Percentiles rank a stretch among this genome's conserved stretches.
phyloP scores from a whole-genome alignment of 2,888 invertebrate species.

The Scaptomyza reducta region DNA sequence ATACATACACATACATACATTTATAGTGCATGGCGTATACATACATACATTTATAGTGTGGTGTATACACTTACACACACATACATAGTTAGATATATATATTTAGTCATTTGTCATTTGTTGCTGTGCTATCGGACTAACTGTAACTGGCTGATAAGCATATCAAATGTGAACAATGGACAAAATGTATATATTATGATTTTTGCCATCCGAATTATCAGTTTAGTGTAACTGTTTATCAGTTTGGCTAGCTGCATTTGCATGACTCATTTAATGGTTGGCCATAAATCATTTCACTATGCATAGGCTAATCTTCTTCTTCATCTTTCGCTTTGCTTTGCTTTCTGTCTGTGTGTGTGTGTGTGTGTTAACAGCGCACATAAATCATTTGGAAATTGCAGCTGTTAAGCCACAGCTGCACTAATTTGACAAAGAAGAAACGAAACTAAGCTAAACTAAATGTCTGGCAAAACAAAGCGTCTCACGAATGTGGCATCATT shows the following conservation, averaged over 20 bases:
- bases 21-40: too few relatives aligned
- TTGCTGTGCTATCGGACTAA: slow-evolving; percentile 16
- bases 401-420: slow-evolving; percentile 41
- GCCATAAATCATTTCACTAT: slow-evolving; percentile 43
- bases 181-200: not conserved
- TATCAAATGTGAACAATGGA: slow-evolving; percentile 15
- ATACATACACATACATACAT: not conserved
- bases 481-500: slow-evolving; percentile 77
- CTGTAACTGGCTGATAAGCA: slow-evolving; percentile 48
- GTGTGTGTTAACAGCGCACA: slow-evolving; percentile 29
- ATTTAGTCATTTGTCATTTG: too few relatives aligned
- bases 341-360: too few relatives aligned
- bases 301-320: slow-evolving; percentile 2
- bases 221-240: not conserved
- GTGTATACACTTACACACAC: not conserved
- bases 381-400: slow-evolving; percentile 58
- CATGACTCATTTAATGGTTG: slow-evolving; percentile 32
- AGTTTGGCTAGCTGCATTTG: slow-evolving; percentile 12
- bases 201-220: not conserved
- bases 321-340: not conserved
- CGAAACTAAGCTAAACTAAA: not conserved
- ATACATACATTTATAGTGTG: too few relatives aligned
- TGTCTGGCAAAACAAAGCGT: slow-evolving; percentile 64
- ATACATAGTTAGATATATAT: not conserved
- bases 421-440: slow-evolving; percentile 57